Percentiles rank a stretch among this genome's conserved stretches.
Evolutionary conservation across 1,140 invertebrate genomes (phyloP).

Genomic region (Calephelis virginiensis): DNA sequence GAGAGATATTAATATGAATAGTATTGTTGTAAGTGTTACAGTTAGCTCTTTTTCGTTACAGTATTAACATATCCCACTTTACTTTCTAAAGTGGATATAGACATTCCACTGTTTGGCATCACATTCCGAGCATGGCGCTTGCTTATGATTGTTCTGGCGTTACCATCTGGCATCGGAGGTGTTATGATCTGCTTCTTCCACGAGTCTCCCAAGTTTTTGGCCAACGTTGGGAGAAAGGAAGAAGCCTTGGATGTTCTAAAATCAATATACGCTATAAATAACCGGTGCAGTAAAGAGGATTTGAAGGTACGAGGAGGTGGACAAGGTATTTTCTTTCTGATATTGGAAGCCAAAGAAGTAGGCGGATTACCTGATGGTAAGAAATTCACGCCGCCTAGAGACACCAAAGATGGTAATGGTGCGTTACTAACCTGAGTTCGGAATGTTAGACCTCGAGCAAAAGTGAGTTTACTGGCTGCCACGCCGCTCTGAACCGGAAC

Average conservation of each 20-base stretch:
- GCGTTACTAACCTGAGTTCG: too few species aligned
- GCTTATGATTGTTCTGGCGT: constrained; percentile 81
- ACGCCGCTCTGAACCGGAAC: too few species aligned
- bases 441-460: too few species aligned
- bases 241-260: constrained; percentile 79
- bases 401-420: too few species aligned
- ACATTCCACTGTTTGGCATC: constrained; percentile 58
- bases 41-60: constrained; percentile 32
- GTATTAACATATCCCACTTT: constrained; percentile 66
- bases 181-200: constrained; percentile 81
- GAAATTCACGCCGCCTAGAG: too few species aligned
- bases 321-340: not conserved
- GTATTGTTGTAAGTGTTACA: not conserved
- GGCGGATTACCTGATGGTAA: not conserved
- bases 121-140: constrained; percentile 83
- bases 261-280: constrained; percentile 78
- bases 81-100: constrained; percentile 59
- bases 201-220: constrained; percentile 85
- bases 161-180: constrained; percentile 82
- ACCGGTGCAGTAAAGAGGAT: constrained; percentile 41
- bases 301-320: constrained; percentile 43
- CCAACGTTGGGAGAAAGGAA: constrained; percentile 77
- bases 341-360: not conserved
- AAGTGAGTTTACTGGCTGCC: too few species aligned
- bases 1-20: not conserved